Base-by-base conservation (phyloP, 2,113 vertebrate genomes). In the Tautogolabrus adspersus region DNA sequence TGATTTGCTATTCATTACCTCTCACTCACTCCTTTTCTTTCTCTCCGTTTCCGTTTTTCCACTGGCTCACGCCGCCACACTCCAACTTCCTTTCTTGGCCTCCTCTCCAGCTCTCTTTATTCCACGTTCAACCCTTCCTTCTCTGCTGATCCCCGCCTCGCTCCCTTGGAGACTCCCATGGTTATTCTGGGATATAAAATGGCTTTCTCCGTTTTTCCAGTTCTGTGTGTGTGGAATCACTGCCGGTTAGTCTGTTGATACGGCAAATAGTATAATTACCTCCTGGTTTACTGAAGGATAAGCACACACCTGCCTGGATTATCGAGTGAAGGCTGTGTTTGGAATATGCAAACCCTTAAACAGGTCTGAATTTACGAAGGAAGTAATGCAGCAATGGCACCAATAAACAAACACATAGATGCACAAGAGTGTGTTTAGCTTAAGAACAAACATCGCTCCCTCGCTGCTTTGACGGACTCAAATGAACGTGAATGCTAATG, bases 1-100 rank as follows among this genome's bases (percentile, higher is more conserved):
- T 94, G 91, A 93, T 94, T 93, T 94, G 87, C 92, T 91, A 93
- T 93, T 93, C 92, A 93, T 91, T 92, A 93, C 83, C 86, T 87
- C 85, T 88, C 91, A 72, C 80, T 84, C 83, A 75, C 78, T 69
- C 77, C 62, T 44, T 55, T 67, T 75, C 70, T 82, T 81, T 80
- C 83, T 79, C 57, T 79, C 60, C 83, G 73, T 67, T 79, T 84
- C 72, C 62, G 75, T 77, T 77, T 89, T 88, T 85, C 84, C 75
- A 70, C 69, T 63, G 77, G 68, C 59, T 66, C 74, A 65, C 69
- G 71, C 51, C 81, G 82, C 83, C 77, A 55, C 85, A 72, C 75
- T 91, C 83, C 57, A 78, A 80, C 82, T 82, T 87, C 79, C 77
- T 82, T 88, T 82, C 77, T 81, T 70, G 57, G 59, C 56, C 46